phyloP scores from a whole-genome alignment of 92 coral and sea anemone species.

The Chrysogorgia sp. region DNA sequence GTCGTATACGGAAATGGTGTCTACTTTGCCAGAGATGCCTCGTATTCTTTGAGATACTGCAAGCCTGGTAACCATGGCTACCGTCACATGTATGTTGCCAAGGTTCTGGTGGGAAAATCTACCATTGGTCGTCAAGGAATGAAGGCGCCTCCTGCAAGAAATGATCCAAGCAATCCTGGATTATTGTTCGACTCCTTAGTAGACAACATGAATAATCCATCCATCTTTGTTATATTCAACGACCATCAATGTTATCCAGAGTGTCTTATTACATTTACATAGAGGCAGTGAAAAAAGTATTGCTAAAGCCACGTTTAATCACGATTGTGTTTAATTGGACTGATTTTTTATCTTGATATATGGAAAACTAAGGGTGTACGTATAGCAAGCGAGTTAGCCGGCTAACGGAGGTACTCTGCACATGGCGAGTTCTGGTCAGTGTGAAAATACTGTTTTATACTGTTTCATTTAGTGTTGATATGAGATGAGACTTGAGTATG shows the following conservation, averaged over 20 bases:
- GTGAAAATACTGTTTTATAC: too few relatives aligned
- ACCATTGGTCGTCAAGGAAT: conserved; percentile 55
- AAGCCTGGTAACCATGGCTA: background rate
- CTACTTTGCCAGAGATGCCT: conserved; percentile 16
- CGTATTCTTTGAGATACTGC: conserved; percentile 8
- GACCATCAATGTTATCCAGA: conserved; percentile 78
- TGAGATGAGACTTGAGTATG: too few relatives aligned
- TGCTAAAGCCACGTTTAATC: too few relatives aligned
- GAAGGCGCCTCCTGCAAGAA: conserved; percentile 68
- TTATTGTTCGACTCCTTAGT: conserved; percentile 71
- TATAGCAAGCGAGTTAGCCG: too few relatives aligned
- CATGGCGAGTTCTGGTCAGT: too few relatives aligned
- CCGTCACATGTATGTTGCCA: conserved; percentile 69
- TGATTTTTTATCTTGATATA: too few relatives aligned
- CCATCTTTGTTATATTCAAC: conserved; percentile 59
- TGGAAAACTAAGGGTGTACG: too few relatives aligned
- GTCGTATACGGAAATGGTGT: conserved; percentile 7
- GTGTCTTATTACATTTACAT: conserved; percentile 67
- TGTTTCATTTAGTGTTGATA: too few relatives aligned
- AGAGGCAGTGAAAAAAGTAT: background rate
- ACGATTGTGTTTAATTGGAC: too few relatives aligned
- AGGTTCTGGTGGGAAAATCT: conserved; percentile 72
- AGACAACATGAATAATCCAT: conserved; percentile 52
- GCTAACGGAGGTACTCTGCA: too few relatives aligned
- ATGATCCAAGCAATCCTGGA: conserved; percentile 48